Base-by-base conservation (phyloP, 2,113 vertebrate genomes). In the Ictalurus punctatus region DNA sequence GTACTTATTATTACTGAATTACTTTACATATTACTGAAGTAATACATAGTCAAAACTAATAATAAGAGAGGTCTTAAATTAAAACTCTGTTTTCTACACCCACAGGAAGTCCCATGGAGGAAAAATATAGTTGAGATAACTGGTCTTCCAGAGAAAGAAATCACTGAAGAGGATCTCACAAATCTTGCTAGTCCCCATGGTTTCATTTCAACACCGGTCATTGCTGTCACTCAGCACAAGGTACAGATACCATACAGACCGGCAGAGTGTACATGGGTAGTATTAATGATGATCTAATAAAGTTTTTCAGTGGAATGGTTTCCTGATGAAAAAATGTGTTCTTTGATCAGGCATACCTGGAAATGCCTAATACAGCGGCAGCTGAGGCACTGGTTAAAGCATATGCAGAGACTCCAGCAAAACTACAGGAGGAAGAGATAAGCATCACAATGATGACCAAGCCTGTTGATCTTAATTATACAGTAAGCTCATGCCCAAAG, bases 341-440 rank as follows among this genome's bases (percentile, higher is more conserved):
- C 58, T 12, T 84, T 48, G 54, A 52, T 83, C 91, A 97, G 97
- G 96, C 96, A 0, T 96, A 95, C 37, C 37, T 97, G 6, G 95
- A 96, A 92, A 93, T 97, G 90, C 86, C 91, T 63, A 94, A 69
- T n/a, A 91, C 78, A 14, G 95, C 94, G 71, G 94, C 96, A 52
- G 95, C 94, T 7, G 95, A 96, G 3, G 95, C 96, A 74, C 95
- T 97, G 96, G 92, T 97, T 19, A 96, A 96, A n/a, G 96, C 96
- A 86, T 96, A 95, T 89, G 94, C 91, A 65, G 95, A 95, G 88
- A 96, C 96, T 34, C 95, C 96, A 2, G 94, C 95, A 87, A 95
- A 94, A 17, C 86, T 97, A 83, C 93, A 95, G 87, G 96, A 95
- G 76, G 95, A 94, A 52, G 93, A 95, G 89, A 94, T 97, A 54